A percentile compares a stretch with the other conserved stretches of the same genome.
phyloP scores from a whole-genome alignment of 2,113 vertebrate genomes.

The Hydrolagus affinis region DNA sequence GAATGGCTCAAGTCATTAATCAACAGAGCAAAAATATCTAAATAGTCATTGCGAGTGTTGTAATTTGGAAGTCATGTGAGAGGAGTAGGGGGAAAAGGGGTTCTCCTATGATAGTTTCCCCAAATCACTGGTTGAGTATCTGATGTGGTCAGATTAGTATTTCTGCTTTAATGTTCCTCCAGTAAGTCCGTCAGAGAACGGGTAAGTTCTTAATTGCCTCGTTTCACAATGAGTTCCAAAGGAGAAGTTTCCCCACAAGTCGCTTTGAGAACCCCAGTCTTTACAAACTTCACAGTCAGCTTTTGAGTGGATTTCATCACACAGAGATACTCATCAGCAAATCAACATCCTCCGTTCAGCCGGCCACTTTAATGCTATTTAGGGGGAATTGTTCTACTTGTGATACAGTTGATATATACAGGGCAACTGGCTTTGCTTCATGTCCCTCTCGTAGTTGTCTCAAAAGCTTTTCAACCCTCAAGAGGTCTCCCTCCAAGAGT shows the following conservation, averaged over 20 bases:
- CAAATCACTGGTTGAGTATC: background rate
- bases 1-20: no score
- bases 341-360: background rate
- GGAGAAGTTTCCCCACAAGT: background rate
- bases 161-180: background rate
- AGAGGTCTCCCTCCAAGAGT: background rate
- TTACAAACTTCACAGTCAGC: background rate
- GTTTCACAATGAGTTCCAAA: background rate
- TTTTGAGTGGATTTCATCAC: background rate
- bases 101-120: background rate
- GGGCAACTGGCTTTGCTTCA: background rate
- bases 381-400: background rate
- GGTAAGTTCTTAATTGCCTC: background rate
- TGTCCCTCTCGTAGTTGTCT: background rate
- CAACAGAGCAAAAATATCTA: no score
- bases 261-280: background rate
- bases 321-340: background rate
- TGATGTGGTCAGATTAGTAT: background rate
- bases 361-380: background rate
- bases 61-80: background rate
- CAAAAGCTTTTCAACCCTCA: background rate
- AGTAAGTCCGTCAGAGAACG: background rate
- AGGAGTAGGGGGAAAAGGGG: background rate
- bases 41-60: no score
- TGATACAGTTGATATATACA: background rate